Conservation (phyloP, 2,888 invertebrate genomes). For the Amiota minor region DNA sequence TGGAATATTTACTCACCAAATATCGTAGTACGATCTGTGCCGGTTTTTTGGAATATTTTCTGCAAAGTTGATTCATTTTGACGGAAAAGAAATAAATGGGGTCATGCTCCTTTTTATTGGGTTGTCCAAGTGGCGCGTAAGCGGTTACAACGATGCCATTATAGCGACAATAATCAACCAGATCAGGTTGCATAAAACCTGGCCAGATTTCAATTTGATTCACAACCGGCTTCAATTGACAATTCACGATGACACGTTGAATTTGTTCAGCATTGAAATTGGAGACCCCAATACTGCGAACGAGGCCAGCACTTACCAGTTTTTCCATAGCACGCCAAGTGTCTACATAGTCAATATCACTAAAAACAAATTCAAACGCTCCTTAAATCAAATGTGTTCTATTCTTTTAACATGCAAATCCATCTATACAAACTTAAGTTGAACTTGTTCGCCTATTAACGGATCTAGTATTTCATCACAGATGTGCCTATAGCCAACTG, state of each 20-base stretch:
- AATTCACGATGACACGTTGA: constrained; percentile 54
- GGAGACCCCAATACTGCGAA: constrained; percentile 60
- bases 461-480: constrained; percentile 57
- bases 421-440: background rate
- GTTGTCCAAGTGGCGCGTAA: constrained; percentile 83
- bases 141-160: constrained; percentile 79
- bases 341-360: constrained; percentile 75
- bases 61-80: constrained; percentile 74
- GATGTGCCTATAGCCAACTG: constrained; percentile 78
- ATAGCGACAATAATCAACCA: constrained; percentile 79
- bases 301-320: constrained; percentile 54
- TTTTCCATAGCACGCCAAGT: constrained; percentile 63
- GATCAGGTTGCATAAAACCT: constrained; percentile 69
- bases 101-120: constrained; percentile 75
- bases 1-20: constrained; percentile 68
- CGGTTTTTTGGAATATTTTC: constrained; percentile 77
- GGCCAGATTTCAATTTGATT: constrained; percentile 66
- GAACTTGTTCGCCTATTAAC: constrained; percentile 58
- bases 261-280: constrained; percentile 63
- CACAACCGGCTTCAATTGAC: constrained; percentile 58
- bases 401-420: background rate
- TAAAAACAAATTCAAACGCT: constrained; percentile 34
- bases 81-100: constrained; percentile 68
- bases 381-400: background rate
- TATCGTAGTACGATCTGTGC: constrained; percentile 79